These are phyloP conservation scores for Caretta caretta DNA, from an alignment of 2,113 vertebrate genomes.

Conservation along the genomic window DNA sequence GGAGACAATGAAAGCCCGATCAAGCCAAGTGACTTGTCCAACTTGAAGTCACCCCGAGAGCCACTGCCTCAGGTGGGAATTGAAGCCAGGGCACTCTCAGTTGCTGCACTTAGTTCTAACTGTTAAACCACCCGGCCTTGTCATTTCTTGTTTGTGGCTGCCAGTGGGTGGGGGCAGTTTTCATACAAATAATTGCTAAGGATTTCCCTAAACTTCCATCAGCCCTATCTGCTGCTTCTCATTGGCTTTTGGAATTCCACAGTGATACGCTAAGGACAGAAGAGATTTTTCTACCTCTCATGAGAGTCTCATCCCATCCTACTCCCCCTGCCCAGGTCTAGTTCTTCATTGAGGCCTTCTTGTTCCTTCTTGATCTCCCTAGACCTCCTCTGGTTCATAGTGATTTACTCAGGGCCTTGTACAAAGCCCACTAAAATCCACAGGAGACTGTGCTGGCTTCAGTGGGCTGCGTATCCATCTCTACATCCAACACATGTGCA, in stretches of 20 bases:
- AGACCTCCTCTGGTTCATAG: background rate
- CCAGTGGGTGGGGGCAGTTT: background rate
- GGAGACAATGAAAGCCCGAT: background rate
- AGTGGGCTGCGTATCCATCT: background rate
- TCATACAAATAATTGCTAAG: background rate
- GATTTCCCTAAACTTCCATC: background rate
- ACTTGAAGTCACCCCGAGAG: background rate
- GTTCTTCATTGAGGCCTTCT: background rate
- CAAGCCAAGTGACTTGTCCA: background rate
- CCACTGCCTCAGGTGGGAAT: background rate
- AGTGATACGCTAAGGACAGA: background rate
- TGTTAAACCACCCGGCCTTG: background rate
- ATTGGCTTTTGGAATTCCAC: background rate
- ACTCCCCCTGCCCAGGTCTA: background rate
- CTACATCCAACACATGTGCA: background rate
- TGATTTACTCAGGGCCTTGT: background rate
- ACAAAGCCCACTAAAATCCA: background rate
- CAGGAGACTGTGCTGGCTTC: background rate
- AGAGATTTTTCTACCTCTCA: accelerated
- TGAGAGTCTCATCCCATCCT: background rate
- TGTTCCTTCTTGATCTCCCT: background rate
- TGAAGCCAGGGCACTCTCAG: background rate
- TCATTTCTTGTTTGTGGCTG: background rate
- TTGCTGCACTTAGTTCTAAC: background rate
- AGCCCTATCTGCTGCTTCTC: background rate